These are phyloP conservation scores for Chalcis sispes DNA, from an alignment of 2,888 invertebrate species.

Conservation along the genomic window DNA sequence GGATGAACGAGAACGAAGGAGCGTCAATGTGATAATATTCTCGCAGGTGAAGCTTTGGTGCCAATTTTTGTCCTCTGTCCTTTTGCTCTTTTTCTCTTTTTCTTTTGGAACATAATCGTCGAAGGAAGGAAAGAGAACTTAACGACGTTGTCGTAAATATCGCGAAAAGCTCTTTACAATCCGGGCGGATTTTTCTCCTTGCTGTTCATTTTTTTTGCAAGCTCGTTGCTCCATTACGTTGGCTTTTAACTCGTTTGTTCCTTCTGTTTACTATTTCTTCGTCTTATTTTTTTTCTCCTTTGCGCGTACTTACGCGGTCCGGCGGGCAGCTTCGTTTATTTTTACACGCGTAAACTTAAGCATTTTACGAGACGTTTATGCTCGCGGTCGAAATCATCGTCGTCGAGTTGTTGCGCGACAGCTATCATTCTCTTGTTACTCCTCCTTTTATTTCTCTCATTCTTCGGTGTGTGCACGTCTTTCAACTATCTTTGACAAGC, in stretches of 20 bases:
- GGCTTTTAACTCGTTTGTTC: slow-evolving; percentile 17
- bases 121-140: slow-evolving; percentile 63
- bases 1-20: slow-evolving; percentile 3
- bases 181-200: slow-evolving; percentile 60
- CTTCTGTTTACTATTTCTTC: not conserved
- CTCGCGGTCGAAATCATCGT: not conserved
- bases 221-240: not conserved
- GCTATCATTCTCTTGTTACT: not conserved
- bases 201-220: not conserved
- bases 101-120: not conserved
- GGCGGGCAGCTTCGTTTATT: slow-evolving; percentile 48
- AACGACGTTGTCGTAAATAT: slow-evolving; percentile 71
- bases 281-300: not conserved
- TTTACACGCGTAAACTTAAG: slow-evolving; percentile 49
- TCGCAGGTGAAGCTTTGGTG: too few species aligned
- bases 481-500: slow-evolving; percentile 30
- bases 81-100: too few species aligned
- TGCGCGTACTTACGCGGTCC: slow-evolving; percentile 35
- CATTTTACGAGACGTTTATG: slow-evolving; percentile 45
- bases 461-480: not conserved
- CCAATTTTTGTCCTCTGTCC: too few species aligned
- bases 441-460: too few species aligned
- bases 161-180: slow-evolving; percentile 57
- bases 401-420: not conserved
- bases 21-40: slow-evolving; percentile 50